Evolutionary conservation across 2,797 vertebrate species (phyloP).

Genomic region (Mionectes olivaceus): DNA sequence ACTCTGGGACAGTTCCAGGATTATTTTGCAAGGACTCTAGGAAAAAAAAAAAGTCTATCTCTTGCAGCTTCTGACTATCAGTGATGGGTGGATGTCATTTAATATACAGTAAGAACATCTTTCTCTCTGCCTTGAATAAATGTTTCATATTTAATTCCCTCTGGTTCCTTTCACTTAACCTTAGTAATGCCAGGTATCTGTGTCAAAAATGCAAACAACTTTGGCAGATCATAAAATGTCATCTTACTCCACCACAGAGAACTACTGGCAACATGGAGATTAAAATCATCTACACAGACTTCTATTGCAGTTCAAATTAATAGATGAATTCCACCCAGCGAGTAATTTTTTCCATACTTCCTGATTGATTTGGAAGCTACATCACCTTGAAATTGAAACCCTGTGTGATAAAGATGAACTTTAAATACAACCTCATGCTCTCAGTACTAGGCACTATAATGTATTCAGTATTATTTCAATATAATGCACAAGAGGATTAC

Average conservation of each 20-base stretch:
- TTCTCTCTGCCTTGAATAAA: not conserved
- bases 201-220: conserved; percentile 19
- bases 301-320: not conserved
- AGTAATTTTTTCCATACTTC: not conserved
- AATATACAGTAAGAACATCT: not conserved
- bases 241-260: not conserved
- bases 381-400: not conserved
- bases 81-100: not conserved
- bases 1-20: not conserved
- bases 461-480: not conserved
- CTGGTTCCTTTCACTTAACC: not conserved
- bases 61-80: not conserved
- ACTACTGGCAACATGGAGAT: not conserved
- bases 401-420: not conserved
- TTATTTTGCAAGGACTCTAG: not conserved
- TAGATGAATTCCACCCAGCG: not conserved
- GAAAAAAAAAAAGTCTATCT: not conserved
- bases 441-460: not conserved
- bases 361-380: not conserved
- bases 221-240: not conserved
- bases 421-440: not conserved
- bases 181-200: not conserved
- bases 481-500: not conserved
- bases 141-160: not conserved
- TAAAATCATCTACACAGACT: not conserved